Evolutionary conservation across 2,113 vertebrate genomes (phyloP).

Genomic region (Notarius quadriscutis): DNA sequence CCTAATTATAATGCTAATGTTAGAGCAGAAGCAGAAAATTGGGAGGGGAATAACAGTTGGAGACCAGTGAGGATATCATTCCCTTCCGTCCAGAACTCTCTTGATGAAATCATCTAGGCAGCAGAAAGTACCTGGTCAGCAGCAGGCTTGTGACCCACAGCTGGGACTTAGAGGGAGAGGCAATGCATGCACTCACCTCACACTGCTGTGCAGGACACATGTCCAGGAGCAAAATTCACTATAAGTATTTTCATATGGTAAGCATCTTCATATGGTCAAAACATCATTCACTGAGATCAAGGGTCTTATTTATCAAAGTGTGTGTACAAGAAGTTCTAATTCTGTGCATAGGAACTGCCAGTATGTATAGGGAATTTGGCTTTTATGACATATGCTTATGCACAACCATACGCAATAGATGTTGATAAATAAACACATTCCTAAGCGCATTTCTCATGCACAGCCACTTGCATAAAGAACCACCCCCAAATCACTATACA

Average conservation of each 20-base stretch:
- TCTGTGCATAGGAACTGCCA: background rate
- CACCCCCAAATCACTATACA: background rate
- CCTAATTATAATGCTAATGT: slow-evolving; percentile 75
- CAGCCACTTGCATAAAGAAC: background rate
- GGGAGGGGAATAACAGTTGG: slow-evolving; percentile 66
- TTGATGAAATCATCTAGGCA: slow-evolving; percentile 40
- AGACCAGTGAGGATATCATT: slow-evolving; percentile 53
- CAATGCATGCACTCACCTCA: slow-evolving; percentile 44
- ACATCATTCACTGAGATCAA: background rate
- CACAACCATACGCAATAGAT: background rate
- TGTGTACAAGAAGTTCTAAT: slow-evolving; percentile 14
- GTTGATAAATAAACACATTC: background rate
- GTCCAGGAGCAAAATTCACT: slow-evolving; percentile 12
- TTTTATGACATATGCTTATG: background rate
- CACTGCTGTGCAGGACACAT: slow-evolving; percentile 38
- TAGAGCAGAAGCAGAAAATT: slow-evolving; percentile 72
- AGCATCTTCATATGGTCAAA: background rate
- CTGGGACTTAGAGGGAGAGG: slow-evolving; percentile 12
- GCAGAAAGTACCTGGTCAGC: slow-evolving; percentile 42
- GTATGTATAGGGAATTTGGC: background rate
- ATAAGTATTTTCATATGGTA: background rate
- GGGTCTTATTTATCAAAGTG: slow-evolving; percentile 47
- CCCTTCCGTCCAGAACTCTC: slow-evolving; percentile 43
- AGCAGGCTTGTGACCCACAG: slow-evolving; percentile 18
- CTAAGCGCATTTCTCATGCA: background rate